phyloP scores from a whole-genome alignment of 2,888 invertebrate genomes.

The Empis stercorea region DNA sequence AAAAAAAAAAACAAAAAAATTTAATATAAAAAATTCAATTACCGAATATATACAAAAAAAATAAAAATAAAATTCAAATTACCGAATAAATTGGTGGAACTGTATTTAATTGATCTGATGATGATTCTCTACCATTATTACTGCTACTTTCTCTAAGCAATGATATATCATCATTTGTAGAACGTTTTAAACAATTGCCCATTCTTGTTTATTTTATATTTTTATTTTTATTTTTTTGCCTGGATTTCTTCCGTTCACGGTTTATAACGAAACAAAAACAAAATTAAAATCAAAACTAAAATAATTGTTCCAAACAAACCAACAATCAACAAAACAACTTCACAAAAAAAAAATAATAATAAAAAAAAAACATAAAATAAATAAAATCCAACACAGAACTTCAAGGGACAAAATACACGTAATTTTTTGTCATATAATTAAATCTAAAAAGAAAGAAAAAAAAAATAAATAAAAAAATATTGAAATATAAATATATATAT shows the following conservation, averaged over 20 bases:
- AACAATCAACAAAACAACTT: too few relatives aligned
- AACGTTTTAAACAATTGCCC: conserved; percentile 61
- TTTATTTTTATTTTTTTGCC: too few relatives aligned
- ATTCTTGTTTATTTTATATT: conserved; percentile 28
- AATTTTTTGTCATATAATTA: too few relatives aligned
- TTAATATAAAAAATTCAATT: neutral
- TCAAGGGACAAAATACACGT: too few relatives aligned
- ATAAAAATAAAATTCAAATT: conserved; percentile 7
- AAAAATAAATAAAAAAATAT: conserved; percentile 6
- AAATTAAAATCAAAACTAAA: too few relatives aligned
- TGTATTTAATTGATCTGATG: conserved; percentile 44
- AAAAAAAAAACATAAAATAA: too few relatives aligned
- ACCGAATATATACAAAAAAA: neutral
- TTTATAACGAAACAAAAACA: too few relatives aligned
- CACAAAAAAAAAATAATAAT: too few relatives aligned
- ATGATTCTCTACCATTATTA: conserved; percentile 43
- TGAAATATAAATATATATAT: too few relatives aligned
- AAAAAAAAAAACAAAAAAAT: conserved; percentile 4
- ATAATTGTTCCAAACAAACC: too few relatives aligned
- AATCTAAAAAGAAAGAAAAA: neutral
- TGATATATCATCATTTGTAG: conserved; percentile 50
- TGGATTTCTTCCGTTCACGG: too few relatives aligned
- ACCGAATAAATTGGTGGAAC: conserved; percentile 39
- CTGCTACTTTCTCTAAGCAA: conserved; percentile 46
- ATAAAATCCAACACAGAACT: too few relatives aligned